Percentiles rank a stretch among this genome's conserved stretches.
Evolutionary conservation across 2,888 invertebrate genomes (phyloP).

Genomic region (Unio delphinus): DNA sequence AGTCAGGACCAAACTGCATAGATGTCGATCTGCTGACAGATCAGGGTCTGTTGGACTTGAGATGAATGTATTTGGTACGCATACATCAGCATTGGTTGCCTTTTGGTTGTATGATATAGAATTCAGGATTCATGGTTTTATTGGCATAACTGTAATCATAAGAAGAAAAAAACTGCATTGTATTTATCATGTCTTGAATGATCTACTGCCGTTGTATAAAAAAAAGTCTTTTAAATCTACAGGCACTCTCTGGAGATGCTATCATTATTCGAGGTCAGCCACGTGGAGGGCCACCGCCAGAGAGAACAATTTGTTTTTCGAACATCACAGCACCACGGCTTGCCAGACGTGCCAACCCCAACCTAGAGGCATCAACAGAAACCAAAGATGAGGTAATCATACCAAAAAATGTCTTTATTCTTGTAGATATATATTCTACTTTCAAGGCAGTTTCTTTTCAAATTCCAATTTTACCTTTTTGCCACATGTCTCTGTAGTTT

Average conservation of each 20-base stretch:
- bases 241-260: slow-evolving; percentile 97
- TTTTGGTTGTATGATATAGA: no score
- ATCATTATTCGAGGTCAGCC: slow-evolving; percentile 90
- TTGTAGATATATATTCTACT: no score
- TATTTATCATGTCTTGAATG: no score
- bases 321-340: slow-evolving; percentile 94
- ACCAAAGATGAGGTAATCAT: slow-evolving; percentile 71
- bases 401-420: not conserved
- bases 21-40: no score
- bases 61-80: no score
- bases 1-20: no score
- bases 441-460: no score
- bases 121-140: not conserved
- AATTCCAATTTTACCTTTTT: no score
- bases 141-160: not conserved
- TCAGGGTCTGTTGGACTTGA: no score
- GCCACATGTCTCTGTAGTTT: no score
- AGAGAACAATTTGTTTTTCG: slow-evolving; percentile 91
- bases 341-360: slow-evolving; percentile 81
- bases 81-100: no score
- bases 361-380: slow-evolving; percentile 61
- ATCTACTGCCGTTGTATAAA: not conserved
- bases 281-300: slow-evolving; percentile 85
- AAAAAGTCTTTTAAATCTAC: slow-evolving; percentile 5
- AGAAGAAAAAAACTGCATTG: not conserved